phyloP scores from a whole-genome alignment of 2,888 invertebrate genomes.

The Chaetogeoica ovagalla region DNA sequence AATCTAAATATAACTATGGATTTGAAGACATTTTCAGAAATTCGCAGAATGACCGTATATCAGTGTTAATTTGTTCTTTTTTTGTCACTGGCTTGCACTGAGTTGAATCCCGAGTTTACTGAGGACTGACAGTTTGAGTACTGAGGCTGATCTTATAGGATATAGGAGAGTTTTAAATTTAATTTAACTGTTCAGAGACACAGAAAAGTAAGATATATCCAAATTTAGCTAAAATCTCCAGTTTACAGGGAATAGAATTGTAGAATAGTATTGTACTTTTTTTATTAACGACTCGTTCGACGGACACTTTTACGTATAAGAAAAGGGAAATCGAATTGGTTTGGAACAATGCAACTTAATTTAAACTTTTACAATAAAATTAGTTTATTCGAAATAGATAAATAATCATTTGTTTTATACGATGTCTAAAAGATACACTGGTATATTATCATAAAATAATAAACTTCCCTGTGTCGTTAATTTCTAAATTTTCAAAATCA shows the following conservation, averaged over 20 bases:
- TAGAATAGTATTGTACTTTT: too few relatives aligned
- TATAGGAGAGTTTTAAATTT: constrained; percentile 19
- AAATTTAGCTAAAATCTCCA: not conserved
- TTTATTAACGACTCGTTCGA: not conserved
- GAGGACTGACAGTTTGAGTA: constrained; percentile 20
- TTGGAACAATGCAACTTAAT: not conserved
- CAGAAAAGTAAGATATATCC: not conserved
- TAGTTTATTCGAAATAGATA: too few relatives aligned
- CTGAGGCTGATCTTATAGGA: constrained; percentile 2
- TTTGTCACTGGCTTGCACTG: not conserved
- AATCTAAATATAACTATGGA: not conserved
- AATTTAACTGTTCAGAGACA: not conserved
- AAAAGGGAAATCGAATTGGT: not conserved
- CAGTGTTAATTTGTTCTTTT: not conserved
- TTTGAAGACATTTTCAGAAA: not conserved
- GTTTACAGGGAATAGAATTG: not conserved
- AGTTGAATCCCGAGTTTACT: constrained; percentile 3
- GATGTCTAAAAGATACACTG: too few relatives aligned
- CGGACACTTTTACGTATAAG: not conserved
- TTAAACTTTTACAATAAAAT: not conserved
- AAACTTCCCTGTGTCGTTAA: too few relatives aligned
- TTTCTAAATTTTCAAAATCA: too few relatives aligned
- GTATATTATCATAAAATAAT: too few relatives aligned
- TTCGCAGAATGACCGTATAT: not conserved
- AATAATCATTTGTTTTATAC: too few relatives aligned